phyloP scores from a whole-genome alignment of 2,888 invertebrate genomes.

The Diloba caeruleocephala region DNA sequence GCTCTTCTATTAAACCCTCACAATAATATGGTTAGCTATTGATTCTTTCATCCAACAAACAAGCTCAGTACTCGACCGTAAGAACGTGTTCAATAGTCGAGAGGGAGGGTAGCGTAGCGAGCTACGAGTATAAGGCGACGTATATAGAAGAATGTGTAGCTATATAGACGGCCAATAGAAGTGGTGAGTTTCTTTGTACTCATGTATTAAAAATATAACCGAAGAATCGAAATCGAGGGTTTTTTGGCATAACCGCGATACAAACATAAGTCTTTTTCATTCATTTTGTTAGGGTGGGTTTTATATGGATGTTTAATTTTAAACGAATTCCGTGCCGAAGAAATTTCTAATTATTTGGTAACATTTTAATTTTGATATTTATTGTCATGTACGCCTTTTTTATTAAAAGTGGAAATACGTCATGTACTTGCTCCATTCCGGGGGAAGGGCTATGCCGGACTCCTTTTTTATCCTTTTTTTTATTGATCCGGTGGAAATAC shows the following conservation, averaged over 20 bases:
- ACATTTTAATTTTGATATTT: conserved; percentile 20
- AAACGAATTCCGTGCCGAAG: conserved; percentile 32
- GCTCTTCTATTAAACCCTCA: conserved; percentile 30
- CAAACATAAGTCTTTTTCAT: conserved; percentile 71
- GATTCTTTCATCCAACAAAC: conserved; percentile 46
- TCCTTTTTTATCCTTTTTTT: no score
- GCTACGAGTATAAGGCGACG: conserved; percentile 9
- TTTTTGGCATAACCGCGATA: conserved; percentile 53
- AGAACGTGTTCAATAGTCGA: conserved; percentile 51
- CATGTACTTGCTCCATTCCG: no score
- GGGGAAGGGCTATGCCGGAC: no score
- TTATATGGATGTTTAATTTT: conserved; percentile 43
- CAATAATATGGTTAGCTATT: conserved; percentile 44
- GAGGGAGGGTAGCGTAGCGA: conserved; percentile 26
- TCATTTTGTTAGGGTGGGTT: conserved; percentile 60
- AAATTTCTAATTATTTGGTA: conserved; percentile 20
- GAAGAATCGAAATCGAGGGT: conserved; percentile 53
- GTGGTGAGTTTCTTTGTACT: conserved; percentile 45
- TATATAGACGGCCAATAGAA: conserved; percentile 34
- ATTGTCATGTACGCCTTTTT: conserved; percentile 2
- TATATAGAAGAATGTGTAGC: conserved; percentile 2
- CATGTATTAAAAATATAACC: conserved; percentile 59
- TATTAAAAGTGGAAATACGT: no score
- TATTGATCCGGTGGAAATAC: no score
- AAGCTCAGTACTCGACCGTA: conserved; percentile 42